These are phyloP conservation scores for Falcaria lacertinaria DNA, from an alignment of 2,888 invertebrate species.

Conservation along the genomic window DNA sequence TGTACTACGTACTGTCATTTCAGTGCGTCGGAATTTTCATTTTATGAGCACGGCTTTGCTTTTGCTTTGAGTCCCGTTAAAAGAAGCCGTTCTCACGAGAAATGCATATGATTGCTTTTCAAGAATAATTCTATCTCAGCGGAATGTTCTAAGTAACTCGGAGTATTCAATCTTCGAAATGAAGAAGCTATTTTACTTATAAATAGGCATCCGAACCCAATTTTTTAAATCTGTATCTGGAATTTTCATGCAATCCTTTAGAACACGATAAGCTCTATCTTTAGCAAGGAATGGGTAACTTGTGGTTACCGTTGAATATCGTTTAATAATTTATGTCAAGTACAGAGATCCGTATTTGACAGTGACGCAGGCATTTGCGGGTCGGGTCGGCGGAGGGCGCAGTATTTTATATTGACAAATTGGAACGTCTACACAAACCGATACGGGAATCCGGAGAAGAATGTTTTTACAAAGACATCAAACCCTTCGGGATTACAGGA, in stretches of 20 bases:
- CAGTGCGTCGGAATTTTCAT: conserved; percentile 21
- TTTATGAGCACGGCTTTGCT: conserved; percentile 23
- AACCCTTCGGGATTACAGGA: conserved; percentile 13
- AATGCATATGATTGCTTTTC: conserved; percentile 33
- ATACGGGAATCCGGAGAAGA: conserved; percentile 7
- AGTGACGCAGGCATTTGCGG: conserved; percentile 20
- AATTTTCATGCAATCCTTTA: too few relatives aligned
- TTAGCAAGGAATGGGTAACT: too few relatives aligned
- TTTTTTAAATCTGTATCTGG: too few relatives aligned
- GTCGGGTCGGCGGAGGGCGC: conserved; percentile 7
- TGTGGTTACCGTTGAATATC: too few relatives aligned
- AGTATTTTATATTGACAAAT: conserved; percentile 29
- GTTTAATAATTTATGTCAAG: conserved; percentile 23
- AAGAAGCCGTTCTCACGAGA: conserved; percentile 18
- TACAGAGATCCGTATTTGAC: conserved; percentile 21
- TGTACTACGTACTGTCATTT: neutral
- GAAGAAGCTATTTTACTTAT: too few relatives aligned
- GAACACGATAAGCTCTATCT: too few relatives aligned
- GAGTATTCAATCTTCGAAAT: too few relatives aligned
- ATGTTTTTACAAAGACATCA: conserved; percentile 11
- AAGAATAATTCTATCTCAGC: too few relatives aligned
- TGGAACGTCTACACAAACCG: conserved; percentile 19
- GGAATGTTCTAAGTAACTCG: too few relatives aligned
- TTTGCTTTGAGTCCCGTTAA: conserved; percentile 25
- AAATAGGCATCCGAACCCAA: too few relatives aligned